Evolutionary conservation across 1,140 invertebrate genomes (phyloP).

Genomic region (Zaprionus kolodkinae): DNA sequence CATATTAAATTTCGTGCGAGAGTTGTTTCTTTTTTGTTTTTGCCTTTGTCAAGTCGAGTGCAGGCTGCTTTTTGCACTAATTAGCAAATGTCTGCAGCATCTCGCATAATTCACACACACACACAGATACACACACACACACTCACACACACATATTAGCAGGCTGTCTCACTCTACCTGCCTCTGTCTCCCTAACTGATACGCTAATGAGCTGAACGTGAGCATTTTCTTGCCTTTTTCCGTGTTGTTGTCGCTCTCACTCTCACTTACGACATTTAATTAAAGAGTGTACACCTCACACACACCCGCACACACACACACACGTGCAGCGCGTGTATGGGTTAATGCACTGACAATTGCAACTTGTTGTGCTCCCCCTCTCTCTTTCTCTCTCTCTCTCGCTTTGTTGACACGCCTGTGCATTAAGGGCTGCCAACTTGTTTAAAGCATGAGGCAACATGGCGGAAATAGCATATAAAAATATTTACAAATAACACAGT

Average conservation of each 20-base stretch:
- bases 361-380: slow-evolving; percentile 37
- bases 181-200: not conserved
- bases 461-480: slow-evolving; percentile 43
- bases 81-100: slow-evolving; percentile 49
- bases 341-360: slow-evolving; percentile 71
- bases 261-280: slow-evolving; percentile 55
- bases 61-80: slow-evolving; percentile 50
- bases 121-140: not conserved
- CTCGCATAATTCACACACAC: slow-evolving; percentile 21
- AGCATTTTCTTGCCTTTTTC: slow-evolving; percentile 34
- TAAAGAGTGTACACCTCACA: slow-evolving; percentile 43
- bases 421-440: slow-evolving; percentile 56
- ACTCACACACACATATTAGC: slow-evolving; percentile 4
- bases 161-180: not conserved
- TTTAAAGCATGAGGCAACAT: slow-evolving; percentile 20
- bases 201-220: slow-evolving; percentile 69
- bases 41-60: slow-evolving; percentile 21
- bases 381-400: not conserved
- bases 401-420: slow-evolving; percentile 58
- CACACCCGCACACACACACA: slow-evolving; percentile 29
- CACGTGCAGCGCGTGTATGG: slow-evolving; percentile 15
- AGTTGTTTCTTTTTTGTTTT: slow-evolving; percentile 28
- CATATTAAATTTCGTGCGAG: slow-evolving; percentile 28
- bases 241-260: slow-evolving; percentile 17
- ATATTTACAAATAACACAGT: slow-evolving; percentile 37